Percentiles rank a stretch among this genome's conserved stretches.
These are phyloP conservation scores for Philotrypesis tridentata DNA, from an alignment of 1,140 invertebrate genomes.

Conservation along the genomic window DNA sequence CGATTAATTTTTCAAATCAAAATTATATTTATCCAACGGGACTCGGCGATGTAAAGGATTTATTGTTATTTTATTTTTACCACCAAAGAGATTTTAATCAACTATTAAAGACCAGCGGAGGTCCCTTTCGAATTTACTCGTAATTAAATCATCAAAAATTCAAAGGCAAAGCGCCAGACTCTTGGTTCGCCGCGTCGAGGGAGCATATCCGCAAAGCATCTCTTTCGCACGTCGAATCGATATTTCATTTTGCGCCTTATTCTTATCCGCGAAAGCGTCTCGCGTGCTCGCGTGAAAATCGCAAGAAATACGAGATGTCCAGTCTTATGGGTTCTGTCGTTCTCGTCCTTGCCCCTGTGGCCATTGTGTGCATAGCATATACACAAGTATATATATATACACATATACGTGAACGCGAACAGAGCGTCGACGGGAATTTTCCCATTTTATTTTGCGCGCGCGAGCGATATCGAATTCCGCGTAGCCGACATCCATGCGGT, in stretches of 20 bases:
- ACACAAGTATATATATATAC: neutral
- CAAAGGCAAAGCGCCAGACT: neutral
- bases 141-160: constrained; percentile 29
- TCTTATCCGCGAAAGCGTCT: neutral
- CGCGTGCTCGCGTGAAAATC: neutral
- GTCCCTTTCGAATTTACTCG: neutral
- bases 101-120: neutral
- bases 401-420: neutral
- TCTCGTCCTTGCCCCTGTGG: neutral
- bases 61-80: too few species aligned
- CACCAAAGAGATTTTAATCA: too few species aligned
- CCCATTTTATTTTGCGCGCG: constrained; percentile 24
- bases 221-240: neutral
- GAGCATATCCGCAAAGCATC: constrained; percentile 28
- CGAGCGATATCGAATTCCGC: constrained; percentile 27
- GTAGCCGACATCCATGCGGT: neutral
- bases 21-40: too few species aligned
- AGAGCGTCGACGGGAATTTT: neutral
- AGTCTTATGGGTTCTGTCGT: neutral
- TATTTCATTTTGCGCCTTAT: constrained; percentile 6
- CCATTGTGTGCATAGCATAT: neutral
- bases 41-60: too few species aligned
- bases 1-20: too few species aligned
- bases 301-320: neutral
- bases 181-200: neutral